Base-by-base conservation (phyloP, 37 sponge, comb jelly and placozoan genomes). In the Bolinopsis microptera region DNA sequence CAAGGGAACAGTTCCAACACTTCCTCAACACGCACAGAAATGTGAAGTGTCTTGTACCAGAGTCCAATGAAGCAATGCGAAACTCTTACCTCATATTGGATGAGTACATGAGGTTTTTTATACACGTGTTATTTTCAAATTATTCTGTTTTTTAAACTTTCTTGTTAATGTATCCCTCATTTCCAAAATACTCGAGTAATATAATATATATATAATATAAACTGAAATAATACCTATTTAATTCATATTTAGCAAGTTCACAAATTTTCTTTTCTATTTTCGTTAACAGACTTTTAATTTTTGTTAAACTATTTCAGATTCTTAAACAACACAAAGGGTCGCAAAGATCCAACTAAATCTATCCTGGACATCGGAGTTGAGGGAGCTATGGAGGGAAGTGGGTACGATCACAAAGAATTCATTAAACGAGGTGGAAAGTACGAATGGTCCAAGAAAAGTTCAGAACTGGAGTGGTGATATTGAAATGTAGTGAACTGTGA, bases 21-120 rank as follows among this genome's bases (percentile, higher is more conserved):
- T 95, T 95, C 75, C 75, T 94, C 40, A 21, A 94, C 37, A 93
- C 93, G 39, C 94, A 95, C 86, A 34, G 26, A 1, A 27, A 35
- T 68, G 93, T 95, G 0, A 77, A 75, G 22, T 94, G 94, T 69
- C 69, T 95, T 35, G 96, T 95, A 3, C 94, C 96, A 69, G 96
- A 95, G 83, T 95, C 96, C 28, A 95, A 95, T 38, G 72, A 83
- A 8, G 61, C 68, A 18, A 95, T 95, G 96, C 93, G 93, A 31
- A 94, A 95, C 68, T 95, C 96, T 72, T 95, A 95, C 32, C 96
- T 95, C 69, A 95, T 95, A 39, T 33, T 95, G 67, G 96, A 95
- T 93, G 94, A 94, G 94, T 94, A 95, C 93, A 94, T 95, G 67
- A 93, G 94, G 32, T 22, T 35, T 1, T n/a, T n/a, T 61, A 2